A percentile compares a stretch with the other conserved stretches of the same genome.
These are phyloP conservation scores for Esox niger DNA, from an alignment of 2,113 vertebrate genomes.

Conservation along the genomic window DNA sequence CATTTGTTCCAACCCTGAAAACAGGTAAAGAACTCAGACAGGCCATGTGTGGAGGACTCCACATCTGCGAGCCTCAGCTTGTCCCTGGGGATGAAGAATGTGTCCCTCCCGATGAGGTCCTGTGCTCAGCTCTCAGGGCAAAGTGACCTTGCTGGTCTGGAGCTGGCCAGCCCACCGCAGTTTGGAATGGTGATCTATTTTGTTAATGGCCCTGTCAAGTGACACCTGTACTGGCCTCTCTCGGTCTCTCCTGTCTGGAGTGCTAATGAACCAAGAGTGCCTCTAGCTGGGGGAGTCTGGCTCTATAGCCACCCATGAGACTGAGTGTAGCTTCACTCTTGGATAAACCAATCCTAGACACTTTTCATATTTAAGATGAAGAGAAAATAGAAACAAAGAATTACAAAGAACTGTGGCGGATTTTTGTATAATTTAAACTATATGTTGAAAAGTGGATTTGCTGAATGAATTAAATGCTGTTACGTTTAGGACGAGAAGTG, in stretches of 20 bases:
- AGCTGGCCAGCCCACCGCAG: constrained; percentile 50
- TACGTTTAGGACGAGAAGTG: no score
- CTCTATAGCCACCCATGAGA: constrained; percentile 57
- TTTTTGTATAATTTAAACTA: no score
- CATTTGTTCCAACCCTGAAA: constrained; percentile 7
- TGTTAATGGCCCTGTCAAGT: constrained; percentile 80
- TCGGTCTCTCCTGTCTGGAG: constrained; percentile 71
- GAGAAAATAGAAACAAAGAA: constrained; percentile 33
- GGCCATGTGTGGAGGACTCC: neutral
- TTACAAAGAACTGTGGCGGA: constrained; percentile 16
- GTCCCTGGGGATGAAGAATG: constrained; percentile 39
- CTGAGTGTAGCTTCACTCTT: constrained; percentile 34
- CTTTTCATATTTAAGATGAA: constrained; percentile 53
- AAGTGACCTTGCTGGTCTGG: constrained; percentile 70
- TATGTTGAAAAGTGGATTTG: no score
- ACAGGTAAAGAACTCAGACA: neutral
- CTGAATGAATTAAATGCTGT: no score
- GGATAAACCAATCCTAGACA: constrained; percentile 27
- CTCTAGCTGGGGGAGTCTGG: constrained; percentile 46
- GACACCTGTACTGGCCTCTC: constrained; percentile 74
- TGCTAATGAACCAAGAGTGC: constrained; percentile 73
- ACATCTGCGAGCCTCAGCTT: constrained; percentile 18
- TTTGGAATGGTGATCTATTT: constrained; percentile 73
- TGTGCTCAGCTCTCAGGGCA: constrained; percentile 36
- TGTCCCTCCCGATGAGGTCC: constrained; percentile 33